Evolutionary conservation across 2,113 vertebrate species (phyloP), one percentile per base, ranked within the genome.

Genomic region (Struthio camelus): DNA sequence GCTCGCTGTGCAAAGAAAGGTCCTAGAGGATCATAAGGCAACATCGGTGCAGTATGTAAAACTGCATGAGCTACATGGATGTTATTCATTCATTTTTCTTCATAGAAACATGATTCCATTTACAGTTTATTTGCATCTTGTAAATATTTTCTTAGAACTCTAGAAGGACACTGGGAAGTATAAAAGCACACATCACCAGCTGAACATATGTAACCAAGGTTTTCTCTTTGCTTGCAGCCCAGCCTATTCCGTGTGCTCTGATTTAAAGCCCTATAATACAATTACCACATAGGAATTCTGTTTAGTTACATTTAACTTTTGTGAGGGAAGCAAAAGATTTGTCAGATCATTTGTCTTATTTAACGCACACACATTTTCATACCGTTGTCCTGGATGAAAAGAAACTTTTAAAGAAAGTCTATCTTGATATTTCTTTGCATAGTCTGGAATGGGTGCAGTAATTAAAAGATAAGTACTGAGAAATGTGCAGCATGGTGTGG

Each of bases 1-100:
- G 48, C 59, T 94, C 91, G 95, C 72, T 87, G 58, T 91, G 75
- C 56, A 93, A 72, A 48, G 80, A 85, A 98, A 92, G 98, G 98
- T 98, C 98, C 98, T 98, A 96, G 90, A 98, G 98, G 98, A 98
- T 96, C 97, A 92, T 97, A 98, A 97, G 98, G 98, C 98, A 98
- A 94, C 97, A 75, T 98, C 98, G 98, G 98, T 98, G 96, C 91
- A 95, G 87, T 87, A 25, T 93, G 81, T 91, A 82, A 95, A 94
- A 92, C 40, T 79, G 71, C 6, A 56, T 28, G 67, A 93, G 24
- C 73, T 95, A 22, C 25, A 82, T 80, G 30, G 61, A 66, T 61
- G 67, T 40, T 80, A 51, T 88, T 95, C 53, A 78, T 76, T 89
- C 79, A 51, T 84, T 97, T 88, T 81, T 77, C 70, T 95, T 69